Evolutionary conservation across 1,140 invertebrate genomes (phyloP).

Genomic region (Procambarus clarkii): DNA sequence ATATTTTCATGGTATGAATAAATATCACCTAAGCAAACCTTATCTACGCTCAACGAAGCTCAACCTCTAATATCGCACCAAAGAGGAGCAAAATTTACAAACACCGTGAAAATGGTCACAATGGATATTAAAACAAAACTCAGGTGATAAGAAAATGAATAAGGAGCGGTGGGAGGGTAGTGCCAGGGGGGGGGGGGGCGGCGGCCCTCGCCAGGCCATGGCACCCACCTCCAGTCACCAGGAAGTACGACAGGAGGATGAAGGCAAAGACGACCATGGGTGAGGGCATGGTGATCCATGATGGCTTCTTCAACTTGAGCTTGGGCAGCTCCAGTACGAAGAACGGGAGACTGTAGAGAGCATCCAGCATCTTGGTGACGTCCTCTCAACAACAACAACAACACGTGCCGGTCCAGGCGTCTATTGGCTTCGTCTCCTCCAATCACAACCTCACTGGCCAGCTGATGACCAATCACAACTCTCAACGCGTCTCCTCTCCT

Average conservation of each 20-base stretch:
- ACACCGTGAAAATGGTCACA: no score
- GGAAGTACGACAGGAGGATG: conserved; percentile 95
- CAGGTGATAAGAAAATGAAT: no score
- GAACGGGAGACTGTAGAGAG: conserved; percentile 87
- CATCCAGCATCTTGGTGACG: conserved; percentile 81
- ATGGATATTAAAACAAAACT: no score
- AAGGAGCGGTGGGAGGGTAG: no score
- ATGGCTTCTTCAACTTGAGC: conserved; percentile 92
- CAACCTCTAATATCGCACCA: no score
- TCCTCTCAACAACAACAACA: background rate
- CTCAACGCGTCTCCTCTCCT: conserved; percentile 11
- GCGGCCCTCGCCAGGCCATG: no score
- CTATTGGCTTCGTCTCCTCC: background rate
- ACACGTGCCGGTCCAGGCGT: background rate
- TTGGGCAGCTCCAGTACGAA: conserved; percentile 91
- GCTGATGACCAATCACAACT: background rate
- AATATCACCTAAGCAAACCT: no score
- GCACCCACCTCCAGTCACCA: conserved; percentile 87
- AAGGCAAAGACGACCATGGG: conserved; percentile 94
- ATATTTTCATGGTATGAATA: no score
- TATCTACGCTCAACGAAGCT: no score
- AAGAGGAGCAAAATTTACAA: no score
- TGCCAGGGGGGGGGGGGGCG: no score
- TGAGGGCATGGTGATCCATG: conserved; percentile 94
- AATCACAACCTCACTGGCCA: background rate